These are phyloP conservation scores for Harlomillsia oculata DNA, from an alignment of 1,140 invertebrate genomes.

Conservation along the genomic window DNA sequence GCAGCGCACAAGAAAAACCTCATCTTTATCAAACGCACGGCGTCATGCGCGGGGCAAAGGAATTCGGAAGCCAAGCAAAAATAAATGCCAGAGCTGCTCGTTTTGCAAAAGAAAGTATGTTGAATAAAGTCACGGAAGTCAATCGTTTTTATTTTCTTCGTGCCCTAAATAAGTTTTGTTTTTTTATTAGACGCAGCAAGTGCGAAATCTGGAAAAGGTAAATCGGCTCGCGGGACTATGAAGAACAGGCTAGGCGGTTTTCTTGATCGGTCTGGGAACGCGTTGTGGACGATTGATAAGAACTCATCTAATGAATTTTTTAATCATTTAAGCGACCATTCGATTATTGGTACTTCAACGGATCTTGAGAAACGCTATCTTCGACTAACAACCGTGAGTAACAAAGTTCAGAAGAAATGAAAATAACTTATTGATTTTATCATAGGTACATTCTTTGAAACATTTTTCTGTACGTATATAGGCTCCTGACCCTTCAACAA, in stretches of 20 bases:
- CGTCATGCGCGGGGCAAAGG: constrained; percentile 39
- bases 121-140: neutral
- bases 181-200: constrained; percentile 5
- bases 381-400: constrained; percentile 69
- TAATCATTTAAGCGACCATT: too few species aligned
- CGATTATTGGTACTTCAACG: constrained; percentile 80
- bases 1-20: too few species aligned
- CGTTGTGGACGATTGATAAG: constrained; percentile 43
- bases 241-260: constrained; percentile 34
- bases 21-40: constrained; percentile 62
- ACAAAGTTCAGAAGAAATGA: neutral
- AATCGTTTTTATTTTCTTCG: neutral
- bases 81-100: constrained; percentile 71
- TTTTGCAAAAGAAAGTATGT: constrained; percentile 47
- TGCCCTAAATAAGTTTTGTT: neutral
- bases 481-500: constrained; percentile 82
- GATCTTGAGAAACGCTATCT: constrained; percentile 92
- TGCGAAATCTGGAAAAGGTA: constrained; percentile 46
- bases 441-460: neutral
- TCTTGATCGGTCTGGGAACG: constrained; percentile 27
- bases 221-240: constrained; percentile 3
- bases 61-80: constrained; percentile 54
- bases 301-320: too few species aligned
- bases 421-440: neutral
- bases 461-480: constrained; percentile 42